Base-by-base conservation (phyloP, 2,113 vertebrate genomes). In the Lagenorhynchus albirostris region DNA sequence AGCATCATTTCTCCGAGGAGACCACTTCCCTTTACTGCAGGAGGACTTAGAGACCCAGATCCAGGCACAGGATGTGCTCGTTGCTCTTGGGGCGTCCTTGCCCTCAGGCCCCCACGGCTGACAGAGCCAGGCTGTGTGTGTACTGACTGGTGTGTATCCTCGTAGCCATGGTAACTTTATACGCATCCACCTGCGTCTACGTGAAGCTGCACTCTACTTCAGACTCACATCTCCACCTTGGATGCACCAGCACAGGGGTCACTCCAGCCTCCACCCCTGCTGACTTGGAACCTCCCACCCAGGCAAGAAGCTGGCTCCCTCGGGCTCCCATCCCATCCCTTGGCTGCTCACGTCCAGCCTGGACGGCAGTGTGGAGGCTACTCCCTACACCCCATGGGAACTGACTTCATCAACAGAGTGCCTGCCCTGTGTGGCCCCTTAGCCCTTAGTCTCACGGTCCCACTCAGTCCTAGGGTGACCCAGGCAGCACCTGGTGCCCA, bases 141-240 rank as follows among this genome's bases (percentile, higher is more conserved):
- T 10, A 11, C 84, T 12, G 23, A 25, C 23, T 1, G 26, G 14
- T 26, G 11, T 25, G 20, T 4, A 21, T 1, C 38, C 26, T 20
- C 2, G 1, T 13, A 10, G 3, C n/a, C 6, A 6, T 20, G 53
- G 18, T 55, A 20, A 7, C 53, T 55, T 55, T 55, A 55, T 55
- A 55, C 1, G 31, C 0, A 12, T 17, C 79, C 8, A 10, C 2
- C 25, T 1, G 8, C 2, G 31, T 18, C 26, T 5, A 15, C 5
- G 5, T 18, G 4, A 76, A n/a, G 47, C 47, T 21, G 13, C 44
- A 26, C 13, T 21, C 2, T 14, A 23, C 63, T 50, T 71, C 36
- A 14, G 20, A 21, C 36, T 58, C 21, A 33, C 3, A 14, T 73
- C 36, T 81, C 44, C 41, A n/a, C 17, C 12, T 55, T 31, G 55